Conservation (phyloP, 1,140 invertebrate species). For the Bilobella aurantiaca region DNA sequence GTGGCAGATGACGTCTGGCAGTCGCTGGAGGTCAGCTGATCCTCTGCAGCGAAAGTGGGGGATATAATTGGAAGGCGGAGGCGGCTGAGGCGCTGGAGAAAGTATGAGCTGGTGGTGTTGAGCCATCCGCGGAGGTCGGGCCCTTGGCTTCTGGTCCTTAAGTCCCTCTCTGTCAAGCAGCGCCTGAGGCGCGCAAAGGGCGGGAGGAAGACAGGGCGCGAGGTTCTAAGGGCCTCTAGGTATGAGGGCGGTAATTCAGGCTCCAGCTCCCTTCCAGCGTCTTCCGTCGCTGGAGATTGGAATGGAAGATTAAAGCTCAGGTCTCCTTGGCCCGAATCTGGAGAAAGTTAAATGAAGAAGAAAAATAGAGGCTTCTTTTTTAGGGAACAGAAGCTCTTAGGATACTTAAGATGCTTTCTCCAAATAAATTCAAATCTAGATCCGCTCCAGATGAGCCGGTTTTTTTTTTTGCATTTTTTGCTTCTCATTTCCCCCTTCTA, state of each 20-base stretch:
- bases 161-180: slow-evolving; percentile 37
- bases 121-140: slow-evolving; percentile 4
- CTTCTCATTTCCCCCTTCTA: no score
- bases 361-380: no score
- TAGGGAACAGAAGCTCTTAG: no score
- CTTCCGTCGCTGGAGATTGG: slow-evolving; percentile 35
- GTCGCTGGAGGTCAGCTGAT: not conserved
- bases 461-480: no score
- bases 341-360: no score
- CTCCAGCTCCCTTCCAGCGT: slow-evolving; percentile 38
- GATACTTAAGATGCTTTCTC: no score
- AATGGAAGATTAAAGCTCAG: slow-evolving; percentile 20
- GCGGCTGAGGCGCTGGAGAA: not conserved
- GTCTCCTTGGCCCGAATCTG: no score
- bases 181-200: slow-evolving; percentile 34
- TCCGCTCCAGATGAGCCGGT: no score
- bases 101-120: not conserved
- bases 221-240: slow-evolving; percentile 42
- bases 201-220: slow-evolving; percentile 29
- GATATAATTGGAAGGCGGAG: not conserved
- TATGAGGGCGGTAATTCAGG: slow-evolving; percentile 43
- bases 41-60: no score
- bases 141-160: slow-evolving; percentile 8
- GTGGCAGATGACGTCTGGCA: not conserved
- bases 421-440: no score